Evolutionary conservation across 2,113 vertebrate genomes (phyloP).

Genomic region (Etheostoma cragini): DNA sequence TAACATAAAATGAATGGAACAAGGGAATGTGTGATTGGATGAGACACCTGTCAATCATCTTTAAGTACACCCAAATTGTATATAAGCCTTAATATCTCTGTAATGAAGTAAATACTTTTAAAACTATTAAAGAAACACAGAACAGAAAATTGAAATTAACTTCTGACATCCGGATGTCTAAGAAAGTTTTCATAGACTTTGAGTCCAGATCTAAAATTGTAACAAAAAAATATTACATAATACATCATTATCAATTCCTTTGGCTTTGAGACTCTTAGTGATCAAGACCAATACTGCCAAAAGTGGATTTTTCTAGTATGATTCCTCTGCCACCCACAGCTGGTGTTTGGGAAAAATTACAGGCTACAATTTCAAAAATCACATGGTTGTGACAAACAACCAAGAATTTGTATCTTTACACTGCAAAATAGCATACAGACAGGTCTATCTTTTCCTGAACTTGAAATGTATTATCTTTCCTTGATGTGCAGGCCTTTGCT

Average conservation of each 20-base stretch:
- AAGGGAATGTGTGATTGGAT: slow-evolving; percentile 23
- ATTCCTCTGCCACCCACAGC: neutral
- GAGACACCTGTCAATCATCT: slow-evolving; percentile 19
- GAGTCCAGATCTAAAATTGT: too few species aligned
- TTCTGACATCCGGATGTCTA: neutral
- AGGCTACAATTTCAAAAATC: neutral
- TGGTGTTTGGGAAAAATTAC: neutral
- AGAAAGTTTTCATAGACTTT: too few species aligned
- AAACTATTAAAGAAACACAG: neutral
- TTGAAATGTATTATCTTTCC: neutral
- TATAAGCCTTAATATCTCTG: neutral
- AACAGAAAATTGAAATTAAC: neutral
- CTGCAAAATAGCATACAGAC: neutral
- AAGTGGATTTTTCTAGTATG: neutral
- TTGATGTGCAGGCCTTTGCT: neutral
- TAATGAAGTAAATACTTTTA: neutral
- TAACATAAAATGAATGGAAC: slow-evolving; percentile 12
- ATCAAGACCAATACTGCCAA: neutral
- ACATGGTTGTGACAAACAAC: slow-evolving; percentile 1
- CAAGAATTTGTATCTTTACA: neutral
- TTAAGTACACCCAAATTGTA: neutral
- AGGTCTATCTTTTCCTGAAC: neutral
- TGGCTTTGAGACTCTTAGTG: neutral
- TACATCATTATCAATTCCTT: neutral
- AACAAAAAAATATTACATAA: neutral